These are phyloP conservation scores for Paramormyrops hopkinsi DNA, from an alignment of 2,797 vertebrate genomes.

Conservation along the genomic window DNA sequence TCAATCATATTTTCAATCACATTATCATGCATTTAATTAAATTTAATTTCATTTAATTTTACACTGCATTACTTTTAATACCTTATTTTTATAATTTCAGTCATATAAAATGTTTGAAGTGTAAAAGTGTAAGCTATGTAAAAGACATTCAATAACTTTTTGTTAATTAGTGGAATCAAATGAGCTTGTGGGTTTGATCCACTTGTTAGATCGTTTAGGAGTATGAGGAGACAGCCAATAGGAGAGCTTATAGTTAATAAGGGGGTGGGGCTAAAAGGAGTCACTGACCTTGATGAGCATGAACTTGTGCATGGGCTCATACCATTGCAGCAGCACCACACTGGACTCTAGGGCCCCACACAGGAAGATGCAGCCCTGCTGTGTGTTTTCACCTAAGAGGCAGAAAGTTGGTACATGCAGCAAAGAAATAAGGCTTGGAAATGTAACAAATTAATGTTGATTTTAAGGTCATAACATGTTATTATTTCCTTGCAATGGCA, in stretches of 20 bases:
- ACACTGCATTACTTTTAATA: background rate
- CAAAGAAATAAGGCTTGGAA: background rate
- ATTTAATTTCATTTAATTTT: background rate
- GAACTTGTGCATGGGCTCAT: constrained; percentile 87
- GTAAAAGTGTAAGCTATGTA: background rate
- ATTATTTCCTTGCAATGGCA: background rate
- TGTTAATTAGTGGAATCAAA: background rate
- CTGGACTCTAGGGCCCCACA: constrained; percentile 78
- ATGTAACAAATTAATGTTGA: background rate
- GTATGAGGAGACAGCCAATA: background rate
- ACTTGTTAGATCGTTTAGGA: background rate
- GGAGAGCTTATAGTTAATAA: background rate
- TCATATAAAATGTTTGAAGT: background rate
- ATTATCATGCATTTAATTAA: background rate
- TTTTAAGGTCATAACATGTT: background rate
- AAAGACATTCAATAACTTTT: background rate
- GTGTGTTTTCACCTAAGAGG: constrained; percentile 52
- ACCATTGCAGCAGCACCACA: constrained; percentile 84
- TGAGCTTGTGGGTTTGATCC: background rate
- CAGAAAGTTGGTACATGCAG: background rate
- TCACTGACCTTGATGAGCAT: constrained; percentile 80
- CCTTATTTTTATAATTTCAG: background rate
- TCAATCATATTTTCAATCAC: background rate
- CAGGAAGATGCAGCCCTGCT: constrained; percentile 67
- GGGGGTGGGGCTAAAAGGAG: background rate